Base-by-base conservation (phyloP, 2,797 vertebrate species). In the Columba guinea region DNA sequence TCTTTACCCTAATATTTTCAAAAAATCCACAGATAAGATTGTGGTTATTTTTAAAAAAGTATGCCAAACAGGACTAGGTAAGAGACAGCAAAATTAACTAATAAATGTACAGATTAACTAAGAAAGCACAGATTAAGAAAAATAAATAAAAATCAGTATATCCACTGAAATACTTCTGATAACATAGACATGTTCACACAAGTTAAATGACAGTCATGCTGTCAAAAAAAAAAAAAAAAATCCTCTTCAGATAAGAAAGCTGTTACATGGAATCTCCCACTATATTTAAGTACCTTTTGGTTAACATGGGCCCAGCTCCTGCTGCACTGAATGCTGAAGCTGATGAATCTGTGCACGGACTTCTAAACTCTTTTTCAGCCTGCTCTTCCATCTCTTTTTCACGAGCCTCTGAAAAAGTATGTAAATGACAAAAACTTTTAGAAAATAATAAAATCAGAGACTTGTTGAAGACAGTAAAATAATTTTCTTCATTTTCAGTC, bases 311-410 rank as follows among this genome's bases (percentile, higher is more conserved):
- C 46, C 88, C 23, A 92, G 94, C 87, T 84, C 94, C 67, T 94
- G 11, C 84, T 51, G 92, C 69, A 79, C 63, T 74, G 12, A 97
- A 97, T 46, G 68, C 77, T 84, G 98, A 96, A 46, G 97, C 16
- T 70, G 75, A 93, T 24, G 94, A 96, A 91, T 87, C 95, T 84
- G 90, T 93, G 21, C 8, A 82, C 32, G 85, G 93, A 81, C 78
- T 93, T 93, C 58, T 96, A 34, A 94, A 79, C 59, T 95, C 96
- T 78, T 97, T 97, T 81, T 94, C 97, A 95, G 96, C 94, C 93
- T 62, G 95, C 88, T 97, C 97, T 87, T 97, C 97, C 49, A 98
- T 98, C 65, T 98, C 98, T 97, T 93, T 98, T 94, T 98, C 97
- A 84, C 98, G 97, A 63, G 98, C 97, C 96, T 98, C 98, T 98